Base-by-base conservation (phyloP, 2,888 invertebrate species). In the Cheilosia variabilis region DNA sequence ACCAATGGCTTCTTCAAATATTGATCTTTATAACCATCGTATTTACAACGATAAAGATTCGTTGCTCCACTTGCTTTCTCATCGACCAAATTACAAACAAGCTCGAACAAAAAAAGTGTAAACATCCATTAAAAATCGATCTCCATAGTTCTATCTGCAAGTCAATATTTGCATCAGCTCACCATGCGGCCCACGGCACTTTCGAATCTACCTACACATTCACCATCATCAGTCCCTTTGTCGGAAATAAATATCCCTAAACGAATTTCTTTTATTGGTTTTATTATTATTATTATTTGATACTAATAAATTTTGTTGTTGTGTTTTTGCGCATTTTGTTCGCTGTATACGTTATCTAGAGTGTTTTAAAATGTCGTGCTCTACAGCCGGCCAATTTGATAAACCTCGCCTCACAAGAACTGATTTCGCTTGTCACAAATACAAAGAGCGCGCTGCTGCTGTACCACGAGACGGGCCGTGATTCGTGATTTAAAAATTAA, bases 401-500 rank as follows among this genome's bases (percentile, higher is more conserved):
- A 63, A 73, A 63, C 50, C 52, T 43, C 19, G 27, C 41, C 60
- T 45, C 37, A 4, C 13, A 62, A 27, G 62, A 72, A 53, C 43
- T 27, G 27, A 41, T 52, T 60, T 62, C 60, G 41, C 72, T 52
- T n/a, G 71, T 52, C 27, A 50, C 19, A 62, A 43, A 72, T 62
- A 72, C 41, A 41, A 10, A 60, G 22, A 60, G 2, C 24, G 17
- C 50, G 60, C 24, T 15, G 22, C 47, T 58, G 47, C 50, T 50
- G 58, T 37, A 19, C 31, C 43, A 22, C 45, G 31, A 27, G 53
- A 60, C 22, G 15, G 43, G 53, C 63, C n/a, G 9, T 52, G 13
- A 13, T 10, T 52, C 72, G 62, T 62, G 53, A 63, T 53, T 62
- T n/a, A 15, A 22, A 63, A 41, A 63, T 53, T 72, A 53, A 53